Base-by-base conservation (phyloP, 2,113 vertebrate species). In the Forbesichthys agassizii region DNA sequence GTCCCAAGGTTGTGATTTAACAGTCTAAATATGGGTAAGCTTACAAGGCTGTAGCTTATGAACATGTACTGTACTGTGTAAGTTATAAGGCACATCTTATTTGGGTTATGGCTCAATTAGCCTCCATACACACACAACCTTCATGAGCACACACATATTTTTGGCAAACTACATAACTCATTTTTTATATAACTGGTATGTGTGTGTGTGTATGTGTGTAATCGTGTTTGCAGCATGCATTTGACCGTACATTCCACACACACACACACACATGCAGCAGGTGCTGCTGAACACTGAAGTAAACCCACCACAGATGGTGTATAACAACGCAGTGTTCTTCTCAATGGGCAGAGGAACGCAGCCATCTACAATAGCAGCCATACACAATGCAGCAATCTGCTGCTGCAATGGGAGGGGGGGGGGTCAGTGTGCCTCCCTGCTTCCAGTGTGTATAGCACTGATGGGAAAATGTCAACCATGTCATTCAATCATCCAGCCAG, bases 401-500 rank as follows among this genome's bases (percentile, higher is more conserved):
- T 68, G 47, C 33, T 27, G 27, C 27, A 27, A 2, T 27, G 27
- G 27, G 27, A 2, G 27, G 65, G 65, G 68, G 46, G 61, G 75
- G 71, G 77, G 74, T 80, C 74, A 78, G 49, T n/a, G 63, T 16
- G 8, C n/a, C 33, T n/a, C 4, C 33, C 64, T 48, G 48, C 46
- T 8, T 69, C 61, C 16, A 68, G 71, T 78, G 70, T 78, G 64
- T 71, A 68, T 59, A 55, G 55, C 42, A 71, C 64, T 76, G 80
- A 78, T 77, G 78, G 68, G 66, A 68, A 88, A 85, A 89, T 83
- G 81, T 86, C 84, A 88, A 76, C 65, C 64, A 47, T 77, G 63
- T 68, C 67, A 53, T 86, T 89, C 75, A 80, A 77, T 86, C 79
- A 78, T 73, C 58, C n/a, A 65, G 68, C 74, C 60, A 67, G 83